phyloP scores from a whole-genome alignment of 1,140 invertebrate genomes.

The Neotoxoptera formosana region DNA sequence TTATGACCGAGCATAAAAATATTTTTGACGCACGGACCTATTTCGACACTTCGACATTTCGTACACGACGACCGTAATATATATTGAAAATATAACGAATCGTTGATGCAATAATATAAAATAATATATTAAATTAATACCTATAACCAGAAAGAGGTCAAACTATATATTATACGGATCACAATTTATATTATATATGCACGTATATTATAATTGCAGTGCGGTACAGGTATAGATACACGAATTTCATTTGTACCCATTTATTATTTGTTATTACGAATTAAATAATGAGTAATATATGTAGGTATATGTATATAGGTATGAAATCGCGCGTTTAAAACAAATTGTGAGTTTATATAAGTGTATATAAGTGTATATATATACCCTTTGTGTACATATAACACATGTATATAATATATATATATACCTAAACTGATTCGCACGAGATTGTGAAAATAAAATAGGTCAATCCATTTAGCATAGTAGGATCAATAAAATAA shows the following conservation, averaged over 20 bases:
- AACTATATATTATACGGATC: background rate
- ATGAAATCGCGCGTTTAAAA: background rate
- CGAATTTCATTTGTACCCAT: no score
- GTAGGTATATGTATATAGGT: no score
- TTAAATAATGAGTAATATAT: background rate
- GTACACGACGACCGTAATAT: no score
- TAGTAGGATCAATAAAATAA: background rate
- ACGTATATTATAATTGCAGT: no score
- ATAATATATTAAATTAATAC: background rate
- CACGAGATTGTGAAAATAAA: constrained; percentile 28
- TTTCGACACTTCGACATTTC: no score
- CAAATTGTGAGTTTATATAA: background rate
- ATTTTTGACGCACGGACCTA: no score
- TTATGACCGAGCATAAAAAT: background rate
- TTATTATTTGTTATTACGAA: background rate
- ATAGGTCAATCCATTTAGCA: background rate
- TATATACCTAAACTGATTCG: background rate
- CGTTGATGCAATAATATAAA: background rate
- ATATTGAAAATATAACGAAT: background rate
- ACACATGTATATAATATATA: background rate
- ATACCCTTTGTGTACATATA: background rate
- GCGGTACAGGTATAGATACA: no score
- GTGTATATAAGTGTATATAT: background rate
- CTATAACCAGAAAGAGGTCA: background rate
- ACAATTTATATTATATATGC: background rate